Conservation (phyloP, 2,888 invertebrate species). For the Clepsis dumicolana region DNA sequence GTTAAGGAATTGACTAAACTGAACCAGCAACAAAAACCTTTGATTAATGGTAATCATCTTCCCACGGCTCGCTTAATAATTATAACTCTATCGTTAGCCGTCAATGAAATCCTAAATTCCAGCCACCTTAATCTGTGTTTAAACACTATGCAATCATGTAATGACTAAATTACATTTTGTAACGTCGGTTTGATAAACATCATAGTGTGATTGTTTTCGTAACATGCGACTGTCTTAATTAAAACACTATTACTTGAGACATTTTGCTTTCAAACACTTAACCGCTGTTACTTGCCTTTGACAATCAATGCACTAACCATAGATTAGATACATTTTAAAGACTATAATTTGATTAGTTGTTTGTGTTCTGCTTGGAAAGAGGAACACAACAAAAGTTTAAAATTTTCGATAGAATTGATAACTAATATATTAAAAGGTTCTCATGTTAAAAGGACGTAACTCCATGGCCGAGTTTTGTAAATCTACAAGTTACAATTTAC, state of each 20-base stretch:
- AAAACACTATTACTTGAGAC: slow-evolving; percentile 14
- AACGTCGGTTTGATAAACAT: slow-evolving; percentile 59
- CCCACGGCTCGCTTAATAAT: slow-evolving; percentile 25
- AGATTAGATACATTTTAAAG: too few relatives aligned
- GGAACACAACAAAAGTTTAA: too few relatives aligned
- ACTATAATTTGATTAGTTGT: too few relatives aligned
- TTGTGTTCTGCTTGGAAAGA: too few relatives aligned
- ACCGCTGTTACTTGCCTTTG: neutral
- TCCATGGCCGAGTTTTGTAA: too few relatives aligned
- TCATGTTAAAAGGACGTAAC: too few relatives aligned
- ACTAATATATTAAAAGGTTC: too few relatives aligned
- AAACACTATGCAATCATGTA: slow-evolving; percentile 23
- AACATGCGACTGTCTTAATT: slow-evolving; percentile 46
- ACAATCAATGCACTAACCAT: too few relatives aligned
- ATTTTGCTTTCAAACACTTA: too few relatives aligned
- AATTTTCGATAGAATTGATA: too few relatives aligned
- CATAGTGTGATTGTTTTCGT: slow-evolving; percentile 56
- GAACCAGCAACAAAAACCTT: slow-evolving; percentile 8
- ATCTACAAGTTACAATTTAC: too few relatives aligned
- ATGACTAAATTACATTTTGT: slow-evolving; percentile 49
- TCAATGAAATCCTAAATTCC: slow-evolving; percentile 24
- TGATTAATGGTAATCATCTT: slow-evolving; percentile 10
- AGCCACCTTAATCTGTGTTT: slow-evolving; percentile 31
- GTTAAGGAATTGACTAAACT: too few relatives aligned
- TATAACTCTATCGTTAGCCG: slow-evolving; percentile 18